Evolutionary conservation across 1,140 invertebrate species (phyloP).

Genomic region (Euwallacea similis): DNA sequence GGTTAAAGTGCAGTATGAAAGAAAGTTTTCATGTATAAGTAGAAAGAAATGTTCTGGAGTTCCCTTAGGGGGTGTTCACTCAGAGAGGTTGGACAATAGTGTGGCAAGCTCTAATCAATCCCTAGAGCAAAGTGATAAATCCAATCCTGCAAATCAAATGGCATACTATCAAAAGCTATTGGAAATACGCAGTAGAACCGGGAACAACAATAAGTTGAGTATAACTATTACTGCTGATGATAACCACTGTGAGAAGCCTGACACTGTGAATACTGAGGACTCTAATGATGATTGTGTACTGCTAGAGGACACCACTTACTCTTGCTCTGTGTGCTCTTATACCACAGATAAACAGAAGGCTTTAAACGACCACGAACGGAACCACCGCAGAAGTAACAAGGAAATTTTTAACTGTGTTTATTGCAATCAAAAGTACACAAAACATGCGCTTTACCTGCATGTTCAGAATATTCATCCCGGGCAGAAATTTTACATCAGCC

Average conservation of each 20-base stretch:
- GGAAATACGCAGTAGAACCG: background rate
- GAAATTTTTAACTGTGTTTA: slow-evolving; percentile 13
- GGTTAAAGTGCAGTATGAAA: background rate
- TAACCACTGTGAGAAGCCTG: background rate
- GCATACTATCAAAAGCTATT: slow-evolving; percentile 11
- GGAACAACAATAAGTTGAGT: background rate
- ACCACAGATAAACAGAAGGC: slow-evolving; percentile 12
- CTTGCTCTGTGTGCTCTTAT: slow-evolving; percentile 14
- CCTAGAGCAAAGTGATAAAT: background rate
- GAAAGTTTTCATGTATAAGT: background rate
- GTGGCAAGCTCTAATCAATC: background rate
- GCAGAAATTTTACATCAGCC: slow-evolving; percentile 12
- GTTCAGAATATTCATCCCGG: slow-evolving; percentile 15
- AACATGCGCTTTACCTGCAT: slow-evolving; percentile 8
- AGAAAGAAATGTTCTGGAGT: background rate
- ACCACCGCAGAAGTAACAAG: background rate
- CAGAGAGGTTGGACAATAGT: background rate
- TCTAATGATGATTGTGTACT: background rate
- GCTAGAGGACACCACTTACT: slow-evolving; percentile 7
- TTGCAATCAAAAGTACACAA: slow-evolving; percentile 15
- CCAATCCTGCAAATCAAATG: background rate
- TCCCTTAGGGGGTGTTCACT: background rate
- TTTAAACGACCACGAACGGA: slow-evolving; percentile 8
- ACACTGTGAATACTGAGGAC: background rate
- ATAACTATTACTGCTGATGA: background rate